Conservation (phyloP, 2,888 invertebrate genomes). For the Neoaliturus tenellus region DNA sequence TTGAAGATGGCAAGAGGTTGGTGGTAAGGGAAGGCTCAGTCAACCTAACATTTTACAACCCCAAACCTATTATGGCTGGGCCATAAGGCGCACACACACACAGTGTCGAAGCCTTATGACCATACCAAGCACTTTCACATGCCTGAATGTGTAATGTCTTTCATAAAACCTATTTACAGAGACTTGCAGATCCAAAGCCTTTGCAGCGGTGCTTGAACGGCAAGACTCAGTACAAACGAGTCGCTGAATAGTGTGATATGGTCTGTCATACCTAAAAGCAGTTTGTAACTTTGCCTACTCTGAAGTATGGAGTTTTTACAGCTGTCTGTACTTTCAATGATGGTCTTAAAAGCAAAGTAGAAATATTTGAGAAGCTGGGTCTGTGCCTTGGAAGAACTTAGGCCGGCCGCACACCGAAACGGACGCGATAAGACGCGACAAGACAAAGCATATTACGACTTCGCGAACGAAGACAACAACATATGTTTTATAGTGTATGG, state of each 20-base stretch:
- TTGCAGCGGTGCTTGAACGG: constrained; percentile 31
- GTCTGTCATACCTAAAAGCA: constrained; percentile 55
- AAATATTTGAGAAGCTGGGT: background rate
- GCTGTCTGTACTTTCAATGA: constrained; percentile 54
- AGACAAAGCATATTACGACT: too few species aligned
- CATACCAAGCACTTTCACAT: constrained; percentile 18
- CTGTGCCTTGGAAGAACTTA: background rate
- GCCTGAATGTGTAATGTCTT: background rate
- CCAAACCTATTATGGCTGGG: constrained; percentile 43
- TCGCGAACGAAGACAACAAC: too few species aligned
- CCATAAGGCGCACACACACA: constrained; percentile 21
- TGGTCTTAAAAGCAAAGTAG: constrained; percentile 38
- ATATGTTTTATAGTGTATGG: too few species aligned
- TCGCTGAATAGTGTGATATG: constrained; percentile 45
- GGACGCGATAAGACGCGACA: too few species aligned
- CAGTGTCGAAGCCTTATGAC: constrained; percentile 34
- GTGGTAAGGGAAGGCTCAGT: constrained; percentile 9
- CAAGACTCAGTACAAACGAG: constrained; percentile 41
- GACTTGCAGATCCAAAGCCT: constrained; percentile 8
- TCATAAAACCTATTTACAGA: constrained; percentile 41
- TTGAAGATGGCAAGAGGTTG: constrained; percentile 34
- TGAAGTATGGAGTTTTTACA: constrained; percentile 50
- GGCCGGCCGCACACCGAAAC: too few species aligned
- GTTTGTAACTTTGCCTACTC: constrained; percentile 49
- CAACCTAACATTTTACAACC: background rate